These are phyloP conservation scores for Sigmodon hispidus DNA, from an alignment of 2,113 vertebrate species.

Conservation along the genomic window DNA sequence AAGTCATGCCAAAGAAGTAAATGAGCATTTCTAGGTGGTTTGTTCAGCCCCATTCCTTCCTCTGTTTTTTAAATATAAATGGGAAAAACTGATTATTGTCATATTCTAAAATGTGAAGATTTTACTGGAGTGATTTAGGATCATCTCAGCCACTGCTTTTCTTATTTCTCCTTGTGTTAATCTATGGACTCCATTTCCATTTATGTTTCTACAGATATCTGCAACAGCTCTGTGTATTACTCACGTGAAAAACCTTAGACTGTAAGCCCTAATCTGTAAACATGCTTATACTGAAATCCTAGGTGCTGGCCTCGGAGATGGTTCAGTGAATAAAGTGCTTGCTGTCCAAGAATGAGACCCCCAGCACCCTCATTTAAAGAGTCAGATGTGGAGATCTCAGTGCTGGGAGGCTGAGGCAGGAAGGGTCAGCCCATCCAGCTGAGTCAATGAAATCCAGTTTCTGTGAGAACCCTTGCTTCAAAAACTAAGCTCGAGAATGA, in stretches of 20 bases:
- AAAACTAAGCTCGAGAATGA: background rate
- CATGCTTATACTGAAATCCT: background rate
- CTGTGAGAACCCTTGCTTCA: background rate
- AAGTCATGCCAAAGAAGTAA: background rate
- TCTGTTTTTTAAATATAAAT: conserved; percentile 33
- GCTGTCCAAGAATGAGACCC: background rate
- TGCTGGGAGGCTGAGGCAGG: background rate
- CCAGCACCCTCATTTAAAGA: background rate
- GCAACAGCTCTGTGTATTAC: background rate
- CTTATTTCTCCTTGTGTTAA: background rate
- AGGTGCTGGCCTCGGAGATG: background rate
- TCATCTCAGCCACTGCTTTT: background rate
- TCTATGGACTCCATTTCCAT: background rate
- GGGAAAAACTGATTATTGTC: background rate
- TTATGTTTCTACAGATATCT: background rate
- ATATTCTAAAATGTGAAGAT: conserved; percentile 30
- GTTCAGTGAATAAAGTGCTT: background rate
- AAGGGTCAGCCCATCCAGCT: background rate
- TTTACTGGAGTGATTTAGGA: background rate
- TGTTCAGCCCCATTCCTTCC: background rate
- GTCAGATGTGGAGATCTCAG: background rate
- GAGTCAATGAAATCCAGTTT: background rate
- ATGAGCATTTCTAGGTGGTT: background rate
- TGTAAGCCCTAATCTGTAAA: background rate
- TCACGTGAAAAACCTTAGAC: background rate